These are phyloP conservation scores for Chrysaora quinquecirrha DNA, from an alignment of 30 jellyfish, hydroid and myxozoan species.

Conservation along the genomic window DNA sequence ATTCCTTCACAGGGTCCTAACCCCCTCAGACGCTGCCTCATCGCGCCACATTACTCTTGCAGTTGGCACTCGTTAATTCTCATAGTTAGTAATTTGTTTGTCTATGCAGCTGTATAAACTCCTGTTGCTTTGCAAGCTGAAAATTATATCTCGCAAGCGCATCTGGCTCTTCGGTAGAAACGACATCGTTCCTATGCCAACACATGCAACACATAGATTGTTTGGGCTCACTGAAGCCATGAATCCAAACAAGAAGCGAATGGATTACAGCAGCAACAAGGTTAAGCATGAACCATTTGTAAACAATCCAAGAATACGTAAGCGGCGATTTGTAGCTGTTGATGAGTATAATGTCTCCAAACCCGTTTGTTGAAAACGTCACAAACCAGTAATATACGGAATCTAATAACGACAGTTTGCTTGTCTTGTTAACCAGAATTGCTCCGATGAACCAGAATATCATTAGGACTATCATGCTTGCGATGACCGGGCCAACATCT, in stretches of 20 bases:
- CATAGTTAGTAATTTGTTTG: conserved; percentile 4
- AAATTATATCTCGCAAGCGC: conserved; percentile 53
- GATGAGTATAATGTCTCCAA: conserved; percentile 50
- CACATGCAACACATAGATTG: conserved; percentile 68
- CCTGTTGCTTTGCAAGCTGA: conserved; percentile 52
- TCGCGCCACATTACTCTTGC: no score
- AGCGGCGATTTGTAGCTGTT: background rate
- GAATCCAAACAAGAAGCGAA: conserved; percentile 58
- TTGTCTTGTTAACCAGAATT: conserved; percentile 18
- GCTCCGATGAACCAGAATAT: conserved; percentile 63
- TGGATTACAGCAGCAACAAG: conserved; percentile 63
- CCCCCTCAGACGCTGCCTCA: no score
- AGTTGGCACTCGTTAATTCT: no score
- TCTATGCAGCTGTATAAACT: conserved; percentile 38
- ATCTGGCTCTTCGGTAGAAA: conserved; percentile 43
- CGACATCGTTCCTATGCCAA: conserved; percentile 42
- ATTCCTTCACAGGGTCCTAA: no score
- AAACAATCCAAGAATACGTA: conserved; percentile 41
- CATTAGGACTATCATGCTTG: conserved; percentile 29
- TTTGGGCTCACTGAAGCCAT: conserved; percentile 47
- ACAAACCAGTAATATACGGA: conserved; percentile 61
- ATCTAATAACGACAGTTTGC: conserved; percentile 54
- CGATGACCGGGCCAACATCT: conserved; percentile 48
- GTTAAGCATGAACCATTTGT: conserved; percentile 60
- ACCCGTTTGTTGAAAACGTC: conserved; percentile 69